phyloP scores from a whole-genome alignment of 2,797 vertebrate genomes.

The Percopsis omiscomaycus region DNA sequence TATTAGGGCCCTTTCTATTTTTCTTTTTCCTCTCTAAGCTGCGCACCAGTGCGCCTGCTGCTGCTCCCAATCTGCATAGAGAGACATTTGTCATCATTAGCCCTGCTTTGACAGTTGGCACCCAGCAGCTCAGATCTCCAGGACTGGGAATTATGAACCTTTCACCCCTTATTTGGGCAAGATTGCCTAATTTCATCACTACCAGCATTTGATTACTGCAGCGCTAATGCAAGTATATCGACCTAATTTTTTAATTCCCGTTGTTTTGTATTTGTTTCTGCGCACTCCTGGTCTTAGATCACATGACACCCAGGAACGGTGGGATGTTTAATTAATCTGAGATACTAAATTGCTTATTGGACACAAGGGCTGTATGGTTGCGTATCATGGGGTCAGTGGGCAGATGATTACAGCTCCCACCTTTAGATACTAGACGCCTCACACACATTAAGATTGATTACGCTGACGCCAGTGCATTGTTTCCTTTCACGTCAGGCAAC shows the following conservation, averaged over 20 bases:
- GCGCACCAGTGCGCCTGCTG: slow-evolving; percentile 66
- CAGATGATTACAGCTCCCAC: slow-evolving; percentile 81
- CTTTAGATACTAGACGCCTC: slow-evolving; percentile 68
- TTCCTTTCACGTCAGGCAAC: slow-evolving; percentile 22
- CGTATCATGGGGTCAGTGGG: slow-evolving; percentile 79
- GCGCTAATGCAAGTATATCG: slow-evolving; percentile 39
- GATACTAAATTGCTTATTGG: slow-evolving; percentile 61
- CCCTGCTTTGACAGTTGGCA: slow-evolving; percentile 97
- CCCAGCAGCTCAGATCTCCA: slow-evolving; percentile 92
- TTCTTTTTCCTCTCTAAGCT: slow-evolving; percentile 73
- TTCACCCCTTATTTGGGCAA: slow-evolving; percentile 86
- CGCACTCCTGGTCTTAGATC: slow-evolving; percentile 29
- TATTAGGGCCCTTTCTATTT: slow-evolving; percentile 57
- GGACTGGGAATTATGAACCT: slow-evolving; percentile 91
- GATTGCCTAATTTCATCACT: slow-evolving; percentile 81
- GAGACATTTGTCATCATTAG: slow-evolving; percentile 99
- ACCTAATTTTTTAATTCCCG: slow-evolving; percentile 27
- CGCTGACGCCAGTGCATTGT: slow-evolving; percentile 42
- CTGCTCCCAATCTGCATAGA: slow-evolving; percentile 93
- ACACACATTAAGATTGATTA: slow-evolving; percentile 80
- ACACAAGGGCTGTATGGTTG: slow-evolving; percentile 39
- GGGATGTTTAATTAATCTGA: slow-evolving; percentile 55
- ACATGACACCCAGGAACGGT: slow-evolving; percentile 32
- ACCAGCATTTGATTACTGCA: slow-evolving; percentile 74
- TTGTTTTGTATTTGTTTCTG: slow-evolving; percentile 38